Conservation (phyloP, 2,888 invertebrate genomes). For the Metellina segmentata region DNA sequence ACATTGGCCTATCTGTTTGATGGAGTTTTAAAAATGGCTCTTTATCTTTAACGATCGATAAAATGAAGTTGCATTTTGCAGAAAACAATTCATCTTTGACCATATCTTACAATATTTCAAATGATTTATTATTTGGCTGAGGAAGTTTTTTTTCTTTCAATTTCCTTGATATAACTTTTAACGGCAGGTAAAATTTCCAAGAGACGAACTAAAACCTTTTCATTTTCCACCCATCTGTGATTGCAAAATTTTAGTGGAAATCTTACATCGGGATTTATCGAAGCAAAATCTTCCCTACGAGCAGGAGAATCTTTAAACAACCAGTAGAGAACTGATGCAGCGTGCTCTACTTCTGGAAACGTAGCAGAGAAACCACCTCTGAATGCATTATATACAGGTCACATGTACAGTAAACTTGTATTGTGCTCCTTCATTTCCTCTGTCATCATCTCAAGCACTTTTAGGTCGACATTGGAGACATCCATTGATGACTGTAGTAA, state of each 20-base stretch:
- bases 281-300: slow-evolving; percentile 24
- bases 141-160: no score
- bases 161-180: no score
- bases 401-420: slow-evolving; percentile 5
- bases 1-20: slow-evolving; percentile 6
- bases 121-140: no score
- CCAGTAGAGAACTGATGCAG: slow-evolving; percentile 12
- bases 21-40: slow-evolving; percentile 1
- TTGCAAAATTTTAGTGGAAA: slow-evolving; percentile 12
- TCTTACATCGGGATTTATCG: neutral
- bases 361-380: slow-evolving; percentile 9
- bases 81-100: no score
- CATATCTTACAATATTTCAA: no score
- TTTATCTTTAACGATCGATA: slow-evolving; percentile 8
- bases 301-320: slow-evolving; percentile 27
- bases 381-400: slow-evolving; percentile 28
- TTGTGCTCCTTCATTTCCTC: slow-evolving; percentile 1
- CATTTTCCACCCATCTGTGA: slow-evolving; percentile 11
- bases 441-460: slow-evolving; percentile 31
- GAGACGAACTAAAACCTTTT: neutral
- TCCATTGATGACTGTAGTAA: slow-evolving; percentile 23
- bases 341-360: slow-evolving; percentile 4
- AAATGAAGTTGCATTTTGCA: no score
- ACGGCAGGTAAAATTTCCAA: neutral
- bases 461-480: slow-evolving; percentile 22